Evolutionary conservation across 1,140 invertebrate genomes (phyloP).

Genomic region (Diabrotica virgifera): DNA sequence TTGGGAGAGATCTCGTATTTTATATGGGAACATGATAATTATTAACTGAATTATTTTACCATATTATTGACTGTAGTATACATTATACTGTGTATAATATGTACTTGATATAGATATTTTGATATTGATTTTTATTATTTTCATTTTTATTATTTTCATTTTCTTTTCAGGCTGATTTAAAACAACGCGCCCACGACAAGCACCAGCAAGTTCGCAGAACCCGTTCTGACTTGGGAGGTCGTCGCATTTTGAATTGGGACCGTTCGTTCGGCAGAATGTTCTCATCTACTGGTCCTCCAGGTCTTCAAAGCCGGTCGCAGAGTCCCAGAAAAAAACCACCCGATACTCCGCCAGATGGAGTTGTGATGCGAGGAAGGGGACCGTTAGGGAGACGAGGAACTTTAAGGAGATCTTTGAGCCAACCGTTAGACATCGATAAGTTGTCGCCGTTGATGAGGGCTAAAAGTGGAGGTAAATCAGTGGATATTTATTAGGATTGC

Average conservation of each 20-base stretch:
- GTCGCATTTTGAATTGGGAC: constrained; percentile 58
- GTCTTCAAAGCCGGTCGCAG: constrained; percentile 56
- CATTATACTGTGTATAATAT: no score
- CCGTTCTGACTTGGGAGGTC: constrained; percentile 60
- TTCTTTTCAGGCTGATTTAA: constrained; percentile 54
- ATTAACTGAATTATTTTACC: no score
- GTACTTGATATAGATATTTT: no score
- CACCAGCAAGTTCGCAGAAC: constrained; percentile 57
- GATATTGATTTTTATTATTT: no score
- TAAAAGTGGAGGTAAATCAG: constrained; percentile 52
- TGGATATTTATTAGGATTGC: not conserved
- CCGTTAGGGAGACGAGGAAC: constrained; percentile 46
- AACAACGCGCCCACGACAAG: constrained; percentile 48
- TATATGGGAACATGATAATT: no score
- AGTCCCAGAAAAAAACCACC: constrained; percentile 52
- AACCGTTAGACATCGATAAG: constrained; percentile 69
- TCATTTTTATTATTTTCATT: not conserved
- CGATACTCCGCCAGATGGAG: constrained; percentile 47
- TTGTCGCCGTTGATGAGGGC: constrained; percentile 57
- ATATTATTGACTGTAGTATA: no score
- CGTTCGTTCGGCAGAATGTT: constrained; percentile 54
- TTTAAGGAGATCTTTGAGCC: constrained; percentile 66
- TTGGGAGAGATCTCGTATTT: no score
- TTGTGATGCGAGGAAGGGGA: constrained; percentile 33
- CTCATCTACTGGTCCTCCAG: constrained; percentile 61